Conservation (phyloP, 2,888 invertebrate genomes). For the Drosophila putrida region DNA sequence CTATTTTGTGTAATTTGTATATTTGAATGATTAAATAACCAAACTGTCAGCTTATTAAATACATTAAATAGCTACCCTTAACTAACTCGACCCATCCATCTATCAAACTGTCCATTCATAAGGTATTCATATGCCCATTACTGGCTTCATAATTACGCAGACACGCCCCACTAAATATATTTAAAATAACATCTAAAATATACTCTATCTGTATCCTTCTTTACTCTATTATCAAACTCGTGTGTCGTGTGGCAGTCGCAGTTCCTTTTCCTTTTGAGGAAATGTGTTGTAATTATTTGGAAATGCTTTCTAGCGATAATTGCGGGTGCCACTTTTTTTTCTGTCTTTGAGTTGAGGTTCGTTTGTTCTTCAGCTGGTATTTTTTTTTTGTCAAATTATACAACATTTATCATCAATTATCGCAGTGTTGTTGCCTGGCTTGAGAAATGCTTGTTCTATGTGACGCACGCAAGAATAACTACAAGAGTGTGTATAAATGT, state of each 20-base stretch:
- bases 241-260: conserved; percentile 25
- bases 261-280: conserved; percentile 29
- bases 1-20: background rate
- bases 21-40: conserved; percentile 14
- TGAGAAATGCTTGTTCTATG: conserved; percentile 70
- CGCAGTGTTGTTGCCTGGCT: conserved; percentile 61
- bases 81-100: background rate
- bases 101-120: conserved; percentile 16
- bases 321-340: conserved; percentile 67
- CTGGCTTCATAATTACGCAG: conserved; percentile 63
- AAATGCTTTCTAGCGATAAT: conserved; percentile 80
- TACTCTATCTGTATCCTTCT: conserved; percentile 9
- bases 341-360: conserved; percentile 13
- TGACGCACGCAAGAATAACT: conserved; percentile 73
- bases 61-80: conserved; percentile 25
- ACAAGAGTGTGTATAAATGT: conserved; percentile 15
- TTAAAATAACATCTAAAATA: conserved; percentile 18
- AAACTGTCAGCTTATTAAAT: conserved; percentile 22
- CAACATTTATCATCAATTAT: conserved; percentile 85
- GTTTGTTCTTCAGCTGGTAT: conserved; percentile 29
- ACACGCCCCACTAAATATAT: conserved; percentile 61
- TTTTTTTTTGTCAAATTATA: conserved; percentile 82
- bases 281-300: conserved; percentile 76
- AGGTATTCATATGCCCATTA: conserved; percentile 51
- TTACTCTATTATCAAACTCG: conserved; percentile 15